Base-by-base conservation (phyloP, 2,888 invertebrate genomes). In the Tiphia femorata region DNA sequence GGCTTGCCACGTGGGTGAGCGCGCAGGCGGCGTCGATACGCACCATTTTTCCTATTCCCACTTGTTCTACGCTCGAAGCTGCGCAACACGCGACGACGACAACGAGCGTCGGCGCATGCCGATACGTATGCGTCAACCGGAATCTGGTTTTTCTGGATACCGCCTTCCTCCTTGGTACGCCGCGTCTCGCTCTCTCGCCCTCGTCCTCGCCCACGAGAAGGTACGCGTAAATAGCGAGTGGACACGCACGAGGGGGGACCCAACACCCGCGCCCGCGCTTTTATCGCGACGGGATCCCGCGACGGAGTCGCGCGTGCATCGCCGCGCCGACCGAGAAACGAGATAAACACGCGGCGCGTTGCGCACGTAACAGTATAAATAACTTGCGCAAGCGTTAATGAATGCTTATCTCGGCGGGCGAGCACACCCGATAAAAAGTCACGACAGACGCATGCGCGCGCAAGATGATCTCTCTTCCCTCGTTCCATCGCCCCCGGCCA, bases 341-440 rank as follows among this genome's bases (percentile, higher is more conserved):
- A 61, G 72, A 72, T 73, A 73, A 72, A 64, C 62, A 70, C 57
- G 54, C 62, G 58, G 25, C 47, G 48, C 49, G 61, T 62, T 61
- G 60, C 59, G 61, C 70, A 57, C 73, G 72, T 76, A 76, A 75
- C 72, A 68, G 73, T 74, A 74, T 74, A 76, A 77, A 78, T 76
- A 77, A 76, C 73, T 80, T 78, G 77, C 76, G 78, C 76, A 79
- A 79, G 75, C 73, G 71, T 76, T 77, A 77, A 79, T 75, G 76
- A 74, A 79, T 73, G 72, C 75, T 79, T 77, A 77, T 78, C 77
- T 72, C 37, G 19, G 55, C 46, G 58, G n/a, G n/a, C n/a, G n/a
- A n/a, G n/a, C n/a, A n/a, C 53, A 59, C 51, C 67, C 48, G 59
- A 69, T 65, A 64, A 75, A 72, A 69, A 75, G 60, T 71, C 67